Conservation (phyloP, 2,888 invertebrate species). For the Cylindroiulus punctatus region DNA sequence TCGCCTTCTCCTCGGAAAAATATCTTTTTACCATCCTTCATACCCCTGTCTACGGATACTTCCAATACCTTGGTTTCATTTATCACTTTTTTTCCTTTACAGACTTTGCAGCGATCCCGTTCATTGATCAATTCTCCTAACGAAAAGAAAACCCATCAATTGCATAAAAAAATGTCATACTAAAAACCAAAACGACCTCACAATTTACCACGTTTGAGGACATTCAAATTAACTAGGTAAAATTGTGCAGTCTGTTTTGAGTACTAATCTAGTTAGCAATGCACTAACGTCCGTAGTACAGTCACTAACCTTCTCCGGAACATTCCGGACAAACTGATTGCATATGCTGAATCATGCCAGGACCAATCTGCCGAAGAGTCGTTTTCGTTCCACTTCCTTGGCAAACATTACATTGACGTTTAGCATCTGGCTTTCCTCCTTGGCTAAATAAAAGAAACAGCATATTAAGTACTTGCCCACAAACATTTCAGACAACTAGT, state of each 20-base stretch:
- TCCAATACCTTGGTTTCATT: constrained; percentile 86
- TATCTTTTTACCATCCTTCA: constrained; percentile 86
- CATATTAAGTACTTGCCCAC: neutral
- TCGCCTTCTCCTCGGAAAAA: constrained; percentile 89
- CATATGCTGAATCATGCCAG: constrained; percentile 69
- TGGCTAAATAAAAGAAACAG: constrained; percentile 63
- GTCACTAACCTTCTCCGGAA: constrained; percentile 67
- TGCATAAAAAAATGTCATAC: too few species aligned
- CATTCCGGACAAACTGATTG: constrained; percentile 66
- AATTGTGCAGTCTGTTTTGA: too few species aligned
- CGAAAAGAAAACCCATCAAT: neutral
- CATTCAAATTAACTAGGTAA: too few species aligned
- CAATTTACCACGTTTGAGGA: too few species aligned
- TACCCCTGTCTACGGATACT: constrained; percentile 89
- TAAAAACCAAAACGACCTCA: too few species aligned
- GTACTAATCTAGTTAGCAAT: too few species aligned
- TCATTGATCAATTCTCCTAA: constrained; percentile 74
- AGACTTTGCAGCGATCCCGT: constrained; percentile 82
- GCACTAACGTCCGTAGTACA: neutral
- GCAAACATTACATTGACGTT: constrained; percentile 77
- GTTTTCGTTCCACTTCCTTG: constrained; percentile 82
- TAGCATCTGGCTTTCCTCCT: constrained; percentile 77
- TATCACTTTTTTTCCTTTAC: constrained; percentile 84
- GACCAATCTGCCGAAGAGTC: constrained; percentile 76
- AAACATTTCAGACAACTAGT: neutral